Conservation (phyloP, 2,888 invertebrate genomes). For the Cryptus viduatorius region DNA sequence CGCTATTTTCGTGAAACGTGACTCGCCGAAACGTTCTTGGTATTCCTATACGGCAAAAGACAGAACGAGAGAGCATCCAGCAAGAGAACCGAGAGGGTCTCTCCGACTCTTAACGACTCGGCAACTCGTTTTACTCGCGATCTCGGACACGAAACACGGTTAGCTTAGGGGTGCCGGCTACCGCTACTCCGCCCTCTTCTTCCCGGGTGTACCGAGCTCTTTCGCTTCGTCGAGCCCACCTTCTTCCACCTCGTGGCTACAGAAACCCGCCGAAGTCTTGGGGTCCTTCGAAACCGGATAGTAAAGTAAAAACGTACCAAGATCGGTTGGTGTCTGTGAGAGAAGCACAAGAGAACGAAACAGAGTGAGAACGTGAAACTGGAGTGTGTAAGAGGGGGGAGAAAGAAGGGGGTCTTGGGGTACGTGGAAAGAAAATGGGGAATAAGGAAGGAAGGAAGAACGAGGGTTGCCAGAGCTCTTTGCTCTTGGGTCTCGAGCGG, state of each 20-base stretch:
- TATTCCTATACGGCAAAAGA: slow-evolving; percentile 50
- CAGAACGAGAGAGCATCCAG: neutral
- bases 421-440: slow-evolving; percentile 42
- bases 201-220: slow-evolving; percentile 13
- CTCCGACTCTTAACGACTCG: slow-evolving; percentile 76
- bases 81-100: slow-evolving; percentile 30
- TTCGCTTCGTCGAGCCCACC: slow-evolving; percentile 40
- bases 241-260: slow-evolving; percentile 9
- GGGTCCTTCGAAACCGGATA: slow-evolving; percentile 63
- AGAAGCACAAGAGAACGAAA: slow-evolving; percentile 63
- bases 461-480: slow-evolving; percentile 76
- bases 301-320: slow-evolving; percentile 63
- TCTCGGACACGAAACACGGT: slow-evolving; percentile 79
- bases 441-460: slow-evolving; percentile 47
- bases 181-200: neutral
- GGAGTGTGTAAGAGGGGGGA: slow-evolving; percentile 30
- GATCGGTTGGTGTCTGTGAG: slow-evolving; percentile 35
- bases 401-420: neutral
- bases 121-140: slow-evolving; percentile 81
- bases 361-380: slow-evolving; percentile 65
- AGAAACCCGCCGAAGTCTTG: neutral
- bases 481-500: slow-evolving; percentile 80
- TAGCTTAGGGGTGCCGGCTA: slow-evolving; percentile 67
- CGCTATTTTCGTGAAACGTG: slow-evolving; percentile 75
- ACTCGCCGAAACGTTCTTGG: slow-evolving; percentile 68